Evolutionary conservation across 2,888 invertebrate genomes (phyloP).

Genomic region (Lutraria lutraria): DNA sequence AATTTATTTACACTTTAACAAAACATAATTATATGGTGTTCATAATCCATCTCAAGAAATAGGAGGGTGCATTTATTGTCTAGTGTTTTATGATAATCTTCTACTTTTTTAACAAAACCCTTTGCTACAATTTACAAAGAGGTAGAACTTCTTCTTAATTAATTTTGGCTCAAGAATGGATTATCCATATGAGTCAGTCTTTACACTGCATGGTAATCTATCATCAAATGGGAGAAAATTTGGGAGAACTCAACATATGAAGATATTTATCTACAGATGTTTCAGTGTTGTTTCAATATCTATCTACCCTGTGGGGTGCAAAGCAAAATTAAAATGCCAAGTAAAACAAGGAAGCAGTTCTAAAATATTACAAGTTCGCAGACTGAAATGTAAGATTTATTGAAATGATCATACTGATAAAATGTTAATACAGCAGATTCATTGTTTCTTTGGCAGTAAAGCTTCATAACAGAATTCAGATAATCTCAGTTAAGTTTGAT

Average conservation of each 20-base stretch:
- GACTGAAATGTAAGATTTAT: background rate
- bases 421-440: background rate
- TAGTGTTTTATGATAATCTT: too few relatives aligned
- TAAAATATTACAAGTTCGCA: background rate
- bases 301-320: slow-evolving; percentile 12
- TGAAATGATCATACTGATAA: background rate
- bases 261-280: background rate
- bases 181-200: background rate
- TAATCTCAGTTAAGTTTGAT: too few relatives aligned
- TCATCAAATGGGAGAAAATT: background rate
- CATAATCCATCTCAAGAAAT: too few relatives aligned
- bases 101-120: too few relatives aligned
- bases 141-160: background rate
- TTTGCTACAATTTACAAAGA: background rate
- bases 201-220: background rate
- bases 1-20: too few relatives aligned
- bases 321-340: slow-evolving; percentile 11
- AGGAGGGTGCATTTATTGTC: too few relatives aligned
- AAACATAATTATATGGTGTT: too few relatives aligned
- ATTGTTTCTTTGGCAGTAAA: background rate
- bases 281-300: background rate
- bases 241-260: background rate
- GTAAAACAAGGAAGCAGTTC: slow-evolving; percentile 2
- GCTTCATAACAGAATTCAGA: too few relatives aligned
- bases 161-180: background rate